These are phyloP conservation scores for Xanthorhoe spadicearia DNA, from an alignment of 2,888 invertebrate species.

Conservation along the genomic window DNA sequence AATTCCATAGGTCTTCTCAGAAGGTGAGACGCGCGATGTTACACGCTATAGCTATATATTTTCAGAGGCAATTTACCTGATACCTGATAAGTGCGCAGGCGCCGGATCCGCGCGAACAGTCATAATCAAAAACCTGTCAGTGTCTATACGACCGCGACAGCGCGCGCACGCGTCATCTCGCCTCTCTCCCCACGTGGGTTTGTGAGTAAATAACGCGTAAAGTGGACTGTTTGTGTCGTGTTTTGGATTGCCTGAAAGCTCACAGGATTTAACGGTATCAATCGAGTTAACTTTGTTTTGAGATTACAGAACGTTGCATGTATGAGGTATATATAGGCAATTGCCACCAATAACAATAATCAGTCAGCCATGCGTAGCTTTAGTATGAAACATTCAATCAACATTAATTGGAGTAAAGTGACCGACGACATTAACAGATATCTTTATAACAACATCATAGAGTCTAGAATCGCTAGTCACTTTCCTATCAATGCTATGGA, in stretches of 20 bases:
- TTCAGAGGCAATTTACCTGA: slow-evolving; percentile 74
- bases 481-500: slow-evolving; percentile 28
- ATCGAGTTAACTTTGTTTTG: slow-evolving; percentile 62
- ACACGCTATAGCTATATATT: slow-evolving; percentile 46
- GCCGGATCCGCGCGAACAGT: slow-evolving; percentile 40
- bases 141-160: slow-evolving; percentile 61
- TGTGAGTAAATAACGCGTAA: slow-evolving; percentile 73
- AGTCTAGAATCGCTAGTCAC: slow-evolving; percentile 29
- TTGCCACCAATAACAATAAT: slow-evolving; percentile 43
- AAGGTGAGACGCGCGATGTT: slow-evolving; percentile 46
- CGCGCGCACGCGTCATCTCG: slow-evolving; percentile 56
- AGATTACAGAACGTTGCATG: slow-evolving; percentile 1
- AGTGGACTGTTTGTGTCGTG: slow-evolving; percentile 57
- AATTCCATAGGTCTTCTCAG: slow-evolving; percentile 52
- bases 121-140: slow-evolving; percentile 52
- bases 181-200: slow-evolving; percentile 63
- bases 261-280: slow-evolving; percentile 56
- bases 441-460: slow-evolving; percentile 35
- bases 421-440: slow-evolving; percentile 25
- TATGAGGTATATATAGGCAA: slow-evolving; percentile 26
- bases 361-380: slow-evolving; percentile 40
- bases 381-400: slow-evolving; percentile 50
- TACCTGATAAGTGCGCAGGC: slow-evolving; percentile 66
- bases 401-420: slow-evolving; percentile 46
- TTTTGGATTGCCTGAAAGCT: slow-evolving; percentile 66